Evolutionary conservation across 2,888 invertebrate genomes (phyloP), one percentile per base, ranked within the genome.

Genomic region (Crocallis elinguaria): DNA sequence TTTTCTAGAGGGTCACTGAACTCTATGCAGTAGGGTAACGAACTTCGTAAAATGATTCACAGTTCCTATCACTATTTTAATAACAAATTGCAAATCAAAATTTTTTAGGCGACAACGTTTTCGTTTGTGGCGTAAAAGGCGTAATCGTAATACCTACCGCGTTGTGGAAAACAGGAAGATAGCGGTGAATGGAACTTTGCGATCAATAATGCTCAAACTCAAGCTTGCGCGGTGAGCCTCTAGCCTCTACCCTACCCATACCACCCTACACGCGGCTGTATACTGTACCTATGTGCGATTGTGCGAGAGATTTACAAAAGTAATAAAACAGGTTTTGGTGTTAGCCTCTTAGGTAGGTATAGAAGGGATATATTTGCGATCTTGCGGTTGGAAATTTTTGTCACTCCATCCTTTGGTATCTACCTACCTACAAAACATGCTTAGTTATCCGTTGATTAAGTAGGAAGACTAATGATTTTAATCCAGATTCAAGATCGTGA

Each of bases 1-100:
- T 61, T 64, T 62, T 58, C 62, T 57, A 21, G 37, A 25, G 46
- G 67, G 66, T 72, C 74, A 72, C 49, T 64, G 75, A 71, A 70
- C 74, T 58, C 45, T 43, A 46, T 9, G 32, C 51, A 52, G 51
- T 49, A 49, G 57, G 64, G 60, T 59, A 59, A 36, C 57, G 62
- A 54, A 65, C 62, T 45, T 45, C 49, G 56, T 50, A 16, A 37
- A 45, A 54, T 58, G 25, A 7, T 46, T 54, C 51, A 36, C 36
- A 48, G 52, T 41, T 39, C 52, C 55, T 52, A 33, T 25, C 27
- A 38, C 32, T 43, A 48, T 38, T 38, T 8, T 11, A n/a, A 14
- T 19, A 54, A 48, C 53, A 54, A 54, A 14, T 25, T 14, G 23
- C 14, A 12, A 11, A 29, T 29, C 0, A 11, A 0, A 29, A 11